These are phyloP conservation scores for Myocastor coypus DNA, from an alignment of 2,113 vertebrate genomes.

Conservation along the genomic window DNA sequence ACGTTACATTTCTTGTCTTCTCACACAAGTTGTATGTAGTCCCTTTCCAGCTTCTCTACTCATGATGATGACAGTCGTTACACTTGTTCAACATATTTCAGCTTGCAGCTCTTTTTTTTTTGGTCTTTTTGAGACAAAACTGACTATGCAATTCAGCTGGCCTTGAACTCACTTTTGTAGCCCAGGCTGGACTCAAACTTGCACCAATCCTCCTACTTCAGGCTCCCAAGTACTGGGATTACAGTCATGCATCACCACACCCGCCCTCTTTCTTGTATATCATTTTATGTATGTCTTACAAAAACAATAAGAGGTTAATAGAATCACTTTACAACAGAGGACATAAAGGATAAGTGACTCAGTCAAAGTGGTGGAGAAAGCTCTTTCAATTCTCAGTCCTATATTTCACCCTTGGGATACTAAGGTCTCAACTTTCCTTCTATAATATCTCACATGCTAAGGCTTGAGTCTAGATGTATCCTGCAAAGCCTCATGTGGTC, in stretches of 20 bases:
- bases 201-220: no score
- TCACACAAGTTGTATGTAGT: not conserved
- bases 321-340: not conserved
- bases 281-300: not conserved
- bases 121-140: no score
- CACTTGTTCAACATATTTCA: not conserved
- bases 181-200: no score
- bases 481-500: not conserved
- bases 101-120: no score
- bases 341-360: not conserved
- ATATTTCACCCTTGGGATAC: no score
- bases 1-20: not conserved
- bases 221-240: no score
- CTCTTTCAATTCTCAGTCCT: not conserved
- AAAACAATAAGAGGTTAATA: not conserved
- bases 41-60: not conserved
- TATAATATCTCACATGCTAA: not conserved
- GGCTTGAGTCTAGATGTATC: not conserved
- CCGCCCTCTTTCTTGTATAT: not conserved
- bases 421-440: not conserved
- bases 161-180: no score
- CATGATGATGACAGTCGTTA: not conserved
- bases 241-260: no score
- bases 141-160: no score
- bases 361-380: not conserved